Conservation (phyloP, 2,797 vertebrate species). For the Microcaecilia unicolor region DNA sequence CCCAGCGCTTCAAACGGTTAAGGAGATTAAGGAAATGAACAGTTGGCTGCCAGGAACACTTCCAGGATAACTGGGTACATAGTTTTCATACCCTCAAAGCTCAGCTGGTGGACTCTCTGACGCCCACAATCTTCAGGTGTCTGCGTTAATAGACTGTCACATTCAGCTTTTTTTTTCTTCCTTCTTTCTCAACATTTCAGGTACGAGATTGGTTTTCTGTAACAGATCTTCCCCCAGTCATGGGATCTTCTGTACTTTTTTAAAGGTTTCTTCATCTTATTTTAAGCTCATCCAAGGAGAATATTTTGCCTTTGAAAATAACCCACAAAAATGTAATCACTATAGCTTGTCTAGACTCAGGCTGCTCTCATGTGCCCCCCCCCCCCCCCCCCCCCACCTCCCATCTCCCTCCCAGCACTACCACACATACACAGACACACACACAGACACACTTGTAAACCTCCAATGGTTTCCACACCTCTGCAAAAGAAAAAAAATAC, state of each 20-base stretch:
- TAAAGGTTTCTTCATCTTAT: conserved; percentile 9
- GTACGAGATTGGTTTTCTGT: conserved; percentile 14
- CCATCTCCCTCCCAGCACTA: no score
- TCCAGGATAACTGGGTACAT: conserved; percentile 4
- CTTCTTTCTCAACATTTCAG: conserved; percentile 2
- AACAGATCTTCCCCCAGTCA: conserved; percentile 21
- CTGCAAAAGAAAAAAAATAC: conserved; percentile 27
- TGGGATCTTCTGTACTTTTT: conserved; percentile 20
- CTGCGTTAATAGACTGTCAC: conserved; percentile 11
- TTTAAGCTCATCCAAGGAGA: conserved; percentile 43
- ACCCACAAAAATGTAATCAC: conserved; percentile 72
- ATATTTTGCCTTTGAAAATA: conserved; percentile 67
- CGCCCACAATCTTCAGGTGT: conserved; percentile 8
- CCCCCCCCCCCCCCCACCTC: conserved; percentile 12
- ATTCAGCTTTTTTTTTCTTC: conserved; percentile 1
- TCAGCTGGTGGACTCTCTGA: conserved; percentile 18
- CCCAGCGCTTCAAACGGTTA: conserved; percentile 1
- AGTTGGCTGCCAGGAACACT: conserved; percentile 15
- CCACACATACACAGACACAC: neutral
- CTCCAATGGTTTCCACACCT: conserved; percentile 44
- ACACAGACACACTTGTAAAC: conserved; percentile 27
- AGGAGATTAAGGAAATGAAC: conserved; percentile 18
- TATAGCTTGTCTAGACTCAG: conserved; percentile 60
- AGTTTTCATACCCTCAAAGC: neutral
- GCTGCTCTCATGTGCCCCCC: conserved; percentile 29